Evolutionary conservation across 2,797 vertebrate species (phyloP).

Genomic region (Pangasius macronema): DNA sequence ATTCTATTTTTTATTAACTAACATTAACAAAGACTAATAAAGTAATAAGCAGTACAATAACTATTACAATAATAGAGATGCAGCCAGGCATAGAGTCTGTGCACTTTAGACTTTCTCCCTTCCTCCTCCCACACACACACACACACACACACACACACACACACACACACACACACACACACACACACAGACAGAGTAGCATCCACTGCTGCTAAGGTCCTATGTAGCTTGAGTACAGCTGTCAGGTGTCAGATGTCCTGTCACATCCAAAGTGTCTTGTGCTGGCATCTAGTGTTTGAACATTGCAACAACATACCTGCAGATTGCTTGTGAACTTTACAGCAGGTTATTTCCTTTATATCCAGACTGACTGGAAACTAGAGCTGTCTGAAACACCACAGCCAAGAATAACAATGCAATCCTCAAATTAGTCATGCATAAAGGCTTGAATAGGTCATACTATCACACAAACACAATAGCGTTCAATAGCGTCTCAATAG

Average conservation of each 20-base stretch:
- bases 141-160: too few relatives aligned
- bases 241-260: too few relatives aligned
- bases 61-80: too few relatives aligned
- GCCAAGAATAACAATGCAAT: neutral
- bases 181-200: neutral
- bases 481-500: too few relatives aligned
- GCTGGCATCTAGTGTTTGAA: slow-evolving; percentile 49
- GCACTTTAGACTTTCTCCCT: too few relatives aligned
- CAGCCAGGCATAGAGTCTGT: too few relatives aligned
- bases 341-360: neutral
- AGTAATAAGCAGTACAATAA: too few relatives aligned
- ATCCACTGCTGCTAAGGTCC: neutral
- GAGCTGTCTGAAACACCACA: neutral
- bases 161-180: too few relatives aligned
- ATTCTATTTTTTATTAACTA: too few relatives aligned
- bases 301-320: neutral
- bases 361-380: neutral
- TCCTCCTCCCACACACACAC: too few relatives aligned
- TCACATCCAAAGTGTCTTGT: neutral
- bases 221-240: neutral
- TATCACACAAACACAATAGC: too few relatives aligned
- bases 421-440: neutral
- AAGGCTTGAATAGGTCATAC: neutral
- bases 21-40: too few relatives aligned
- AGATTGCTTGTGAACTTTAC: neutral